Evolutionary conservation across 37 sponge, comb jelly and placozoan genomes (phyloP).

Genomic region (Chondrilla cf. caribensis): DNA sequence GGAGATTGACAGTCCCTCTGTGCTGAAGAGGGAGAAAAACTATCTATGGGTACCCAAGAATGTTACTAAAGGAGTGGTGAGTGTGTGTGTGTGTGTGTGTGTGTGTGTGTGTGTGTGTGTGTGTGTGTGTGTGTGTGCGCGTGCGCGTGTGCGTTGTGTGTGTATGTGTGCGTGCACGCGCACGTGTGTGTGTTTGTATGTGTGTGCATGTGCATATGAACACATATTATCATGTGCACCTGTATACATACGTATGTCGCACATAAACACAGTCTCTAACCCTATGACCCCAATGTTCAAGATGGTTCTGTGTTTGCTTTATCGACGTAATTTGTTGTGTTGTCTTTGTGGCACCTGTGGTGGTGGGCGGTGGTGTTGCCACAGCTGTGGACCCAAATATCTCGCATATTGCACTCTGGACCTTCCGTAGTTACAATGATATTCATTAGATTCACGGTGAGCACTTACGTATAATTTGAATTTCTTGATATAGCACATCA

Average conservation of each 20-base stretch:
- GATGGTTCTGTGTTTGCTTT: too few relatives aligned
- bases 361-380: too few relatives aligned
- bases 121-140: slow-evolving; percentile 18
- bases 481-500: too few relatives aligned
- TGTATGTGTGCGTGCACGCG: neutral
- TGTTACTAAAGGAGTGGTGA: neutral
- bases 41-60: slow-evolving; percentile 38
- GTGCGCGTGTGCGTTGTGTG: slow-evolving; percentile 1
- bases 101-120: slow-evolving; percentile 23
- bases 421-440: too few relatives aligned
- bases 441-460: too few relatives aligned
- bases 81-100: slow-evolving; percentile 19
- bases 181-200: neutral
- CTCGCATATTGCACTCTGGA: too few relatives aligned
- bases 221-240: too few relatives aligned
- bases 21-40: slow-evolving; percentile 39
- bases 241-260: neutral
- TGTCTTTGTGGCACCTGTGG: too few relatives aligned
- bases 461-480: too few relatives aligned
- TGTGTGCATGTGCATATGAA: neutral
- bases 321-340: too few relatives aligned
- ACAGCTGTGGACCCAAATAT: too few relatives aligned
- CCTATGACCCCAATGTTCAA: neutral
- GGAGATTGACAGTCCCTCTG: slow-evolving; percentile 33
- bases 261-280: neutral